Evolutionary conservation across 2,888 invertebrate genomes (phyloP), one percentile per base, ranked within the genome.

Genomic region (Cosmia pyralina): DNA sequence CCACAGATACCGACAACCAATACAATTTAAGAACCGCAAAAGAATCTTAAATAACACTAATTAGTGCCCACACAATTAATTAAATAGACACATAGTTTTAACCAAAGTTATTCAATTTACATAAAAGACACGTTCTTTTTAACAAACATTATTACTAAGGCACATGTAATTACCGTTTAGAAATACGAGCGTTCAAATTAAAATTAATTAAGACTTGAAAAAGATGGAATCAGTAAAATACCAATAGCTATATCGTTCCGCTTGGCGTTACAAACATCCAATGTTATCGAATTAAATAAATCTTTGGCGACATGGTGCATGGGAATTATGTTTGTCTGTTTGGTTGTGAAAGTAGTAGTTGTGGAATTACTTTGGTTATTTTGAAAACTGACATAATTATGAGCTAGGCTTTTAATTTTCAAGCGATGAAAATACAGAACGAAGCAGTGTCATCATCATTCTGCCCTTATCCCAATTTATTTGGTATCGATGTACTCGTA

Each of bases 131-230:
- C 65, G 57, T 76, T 41, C 5, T 72, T 50, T 65, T 72, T 28
- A 57, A 55, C n/a, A 41, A 50, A 79, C 7, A 28, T 72, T 76
- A 68, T 72, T 69, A 57, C 41, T 10, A 55, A 28, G 19, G 46
- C 38, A 58, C 55, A 46, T 77, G 81, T 87, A 84, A 89, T 88
- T 82, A 85, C 78, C 52, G 65, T 72, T 44, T 48, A 81, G 77
- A 80, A 82, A 85, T 85, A 86, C 79, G 79, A 83, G 73, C 84
- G 81, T 82, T 87, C 85, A 90, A 88, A 91, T 91, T 89, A 89
- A 92, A 93, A 93, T 93, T 93, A 93, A 93, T 93, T 93, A 91
- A 93, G 92, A 89, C 88, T 79, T 85, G 41, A 81, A 67, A 73
- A 72, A 81, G 86, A 85, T 85, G 79, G 8, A 77, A 85, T 84